Evolutionary conservation across 2,113 vertebrate species (phyloP), one percentile per base, ranked within the genome.

Genomic region (Panthera tigris): DNA sequence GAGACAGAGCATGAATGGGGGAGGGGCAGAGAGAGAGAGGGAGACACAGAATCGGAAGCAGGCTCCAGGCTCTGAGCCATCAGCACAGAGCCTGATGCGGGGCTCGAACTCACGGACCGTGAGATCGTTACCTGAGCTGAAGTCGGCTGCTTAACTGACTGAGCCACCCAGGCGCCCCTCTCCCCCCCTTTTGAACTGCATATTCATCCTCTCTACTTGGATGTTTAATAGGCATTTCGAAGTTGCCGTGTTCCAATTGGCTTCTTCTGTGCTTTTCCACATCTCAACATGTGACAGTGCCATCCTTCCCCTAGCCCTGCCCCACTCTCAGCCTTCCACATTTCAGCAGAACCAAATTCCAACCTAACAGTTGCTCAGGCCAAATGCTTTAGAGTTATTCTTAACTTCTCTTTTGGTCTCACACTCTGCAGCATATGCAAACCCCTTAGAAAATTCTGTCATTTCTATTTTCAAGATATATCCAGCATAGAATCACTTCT

Each of bases 201-300:
- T 7, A 4, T 41, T 78, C 29, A n/a, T 1, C 15, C 61, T 78
- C 11, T 90, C 61, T 29, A 5, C 29, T 10, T 78, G 68, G 33
- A 14, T 73, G 29, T 82, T 5, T 48, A 55, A 25, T 39, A 5
- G 76, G 12, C 74, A n/a, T 87, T 14, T 63, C 21, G 69, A 33
- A 66, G 4, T 69, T 48, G 25, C 5, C 19, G 0, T 52, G 18
- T 33, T 84, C n/a, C 27, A 11, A 0, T 19, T 1, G 19, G 15
- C 15, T 45, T 18, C 41, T 50, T 71, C 2, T 31, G 5, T 41
- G 45, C 39, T 69, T 23, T 91, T 91, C n/a, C 11, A 31, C n/a
- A 18, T 15, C 36, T 45, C n/a, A 68, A 5, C 16, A 33, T 69
- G 14, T 39, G 71, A 36, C 79, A 55, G 4, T 4, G n/a, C 41